phyloP scores from a whole-genome alignment of 1,140 invertebrate species.

The Apolygus lucorum region DNA sequence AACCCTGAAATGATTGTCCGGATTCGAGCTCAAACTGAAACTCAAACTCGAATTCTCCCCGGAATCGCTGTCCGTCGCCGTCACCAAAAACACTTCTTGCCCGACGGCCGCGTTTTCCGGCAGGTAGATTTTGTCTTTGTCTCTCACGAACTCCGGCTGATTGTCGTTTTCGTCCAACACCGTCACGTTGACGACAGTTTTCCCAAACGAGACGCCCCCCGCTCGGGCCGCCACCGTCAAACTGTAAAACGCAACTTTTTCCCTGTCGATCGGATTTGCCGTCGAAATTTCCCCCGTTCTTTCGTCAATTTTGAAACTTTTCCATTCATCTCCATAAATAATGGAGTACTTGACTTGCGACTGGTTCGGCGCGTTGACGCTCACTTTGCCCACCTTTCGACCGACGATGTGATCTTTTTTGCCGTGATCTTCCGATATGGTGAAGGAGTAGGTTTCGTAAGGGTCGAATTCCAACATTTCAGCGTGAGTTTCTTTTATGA shows the following conservation, averaged over 20 bases:
- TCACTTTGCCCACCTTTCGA: slow-evolving; percentile 66
- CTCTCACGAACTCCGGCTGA: slow-evolving; percentile 67
- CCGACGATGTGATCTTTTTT: slow-evolving; percentile 46
- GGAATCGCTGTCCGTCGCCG: slow-evolving; percentile 73
- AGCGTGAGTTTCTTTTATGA: slow-evolving; percentile 59
- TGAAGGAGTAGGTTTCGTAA: slow-evolving; percentile 67
- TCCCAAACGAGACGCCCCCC: slow-evolving; percentile 56
- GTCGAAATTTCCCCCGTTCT: slow-evolving; percentile 69
- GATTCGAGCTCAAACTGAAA: slow-evolving; percentile 70
- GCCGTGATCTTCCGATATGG: slow-evolving; percentile 62
- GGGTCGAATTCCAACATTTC: slow-evolving; percentile 63
- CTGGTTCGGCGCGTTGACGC: slow-evolving; percentile 45
- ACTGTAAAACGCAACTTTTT: slow-evolving; percentile 64
- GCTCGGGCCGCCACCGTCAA: slow-evolving; percentile 65
- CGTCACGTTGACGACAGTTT: slow-evolving; percentile 66
- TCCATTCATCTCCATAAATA: slow-evolving; percentile 67
- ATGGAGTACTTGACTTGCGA: slow-evolving; percentile 62
- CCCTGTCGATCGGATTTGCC: slow-evolving; percentile 71
- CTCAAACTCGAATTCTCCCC: slow-evolving; percentile 73
- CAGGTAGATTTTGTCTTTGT: slow-evolving; percentile 63
- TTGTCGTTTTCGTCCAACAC: slow-evolving; percentile 91
- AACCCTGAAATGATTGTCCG: slow-evolving; percentile 71
- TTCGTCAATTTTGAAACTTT: slow-evolving; percentile 71
- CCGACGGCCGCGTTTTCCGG: slow-evolving; percentile 85
- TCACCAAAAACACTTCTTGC: slow-evolving; percentile 78